phyloP scores from a whole-genome alignment of 1,140 invertebrate species.

The Mycetomoellerius zeteki region DNA sequence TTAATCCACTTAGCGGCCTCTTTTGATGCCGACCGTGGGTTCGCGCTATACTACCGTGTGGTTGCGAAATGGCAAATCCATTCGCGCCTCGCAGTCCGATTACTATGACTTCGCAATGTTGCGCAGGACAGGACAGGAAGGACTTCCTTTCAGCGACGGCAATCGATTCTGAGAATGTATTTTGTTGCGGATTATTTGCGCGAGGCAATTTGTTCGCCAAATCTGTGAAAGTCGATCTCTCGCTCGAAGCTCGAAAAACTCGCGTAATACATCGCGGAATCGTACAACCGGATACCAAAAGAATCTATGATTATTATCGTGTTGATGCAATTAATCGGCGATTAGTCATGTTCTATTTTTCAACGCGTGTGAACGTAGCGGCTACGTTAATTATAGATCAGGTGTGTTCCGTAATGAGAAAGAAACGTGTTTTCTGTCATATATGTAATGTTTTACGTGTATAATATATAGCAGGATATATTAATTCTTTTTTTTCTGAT shows the following conservation, averaged over 20 bases:
- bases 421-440: slow-evolving; percentile 40
- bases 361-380: slow-evolving; percentile 32
- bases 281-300: slow-evolving; percentile 15
- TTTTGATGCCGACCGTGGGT: slow-evolving; percentile 60
- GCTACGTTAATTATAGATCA: slow-evolving; percentile 11
- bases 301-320: slow-evolving; percentile 41
- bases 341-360: slow-evolving; percentile 56
- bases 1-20: slow-evolving; percentile 74
- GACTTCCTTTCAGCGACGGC: slow-evolving; percentile 65
- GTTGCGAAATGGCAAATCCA: slow-evolving; percentile 74
- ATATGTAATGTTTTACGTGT: background rate
- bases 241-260: background rate
- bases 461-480: background rate
- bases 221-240: slow-evolving; percentile 36
- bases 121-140: slow-evolving; percentile 56
- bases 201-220: slow-evolving; percentile 29
- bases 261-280: slow-evolving; percentile 1
- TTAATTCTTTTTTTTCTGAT: background rate
- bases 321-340: slow-evolving; percentile 50
- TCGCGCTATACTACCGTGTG: slow-evolving; percentile 51
- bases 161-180: slow-evolving; percentile 40
- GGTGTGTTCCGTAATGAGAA: slow-evolving; percentile 26
- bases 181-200: slow-evolving; percentile 17
- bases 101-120: slow-evolving; percentile 53
- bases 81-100: slow-evolving; percentile 62